These are phyloP conservation scores for Apocrypta bakeri DNA, from an alignment of 1,140 invertebrate genomes.

Conservation along the genomic window DNA sequence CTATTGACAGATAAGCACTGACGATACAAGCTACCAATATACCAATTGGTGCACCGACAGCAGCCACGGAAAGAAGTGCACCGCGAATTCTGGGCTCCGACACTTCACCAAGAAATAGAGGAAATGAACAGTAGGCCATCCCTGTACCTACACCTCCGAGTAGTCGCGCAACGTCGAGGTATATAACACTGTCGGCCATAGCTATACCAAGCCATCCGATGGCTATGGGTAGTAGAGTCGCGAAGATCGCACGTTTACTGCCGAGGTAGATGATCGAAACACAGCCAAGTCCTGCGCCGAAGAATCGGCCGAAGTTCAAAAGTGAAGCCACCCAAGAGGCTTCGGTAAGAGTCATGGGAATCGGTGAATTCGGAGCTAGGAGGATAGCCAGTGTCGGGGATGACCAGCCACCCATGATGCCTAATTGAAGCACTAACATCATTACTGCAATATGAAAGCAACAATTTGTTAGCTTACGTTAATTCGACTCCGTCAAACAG, in stretches of 20 bases:
- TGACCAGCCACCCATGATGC: constrained; percentile 73
- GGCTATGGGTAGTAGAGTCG: constrained; percentile 77
- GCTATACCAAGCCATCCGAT: constrained; percentile 78
- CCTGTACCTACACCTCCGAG: constrained; percentile 80
- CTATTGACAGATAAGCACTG: constrained; percentile 73
- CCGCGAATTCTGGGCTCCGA: constrained; percentile 79
- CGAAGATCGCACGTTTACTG: constrained; percentile 78
- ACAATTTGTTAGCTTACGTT: no score
- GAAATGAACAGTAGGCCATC: constrained; percentile 79
- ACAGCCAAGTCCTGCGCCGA: constrained; percentile 67
- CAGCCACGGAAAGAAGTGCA: constrained; percentile 70
- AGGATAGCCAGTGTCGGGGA: constrained; percentile 77
- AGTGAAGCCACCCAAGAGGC: constrained; percentile 80
- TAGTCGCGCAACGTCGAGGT: constrained; percentile 75
- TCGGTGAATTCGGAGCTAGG: constrained; percentile 69
- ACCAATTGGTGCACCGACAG: constrained; percentile 71
- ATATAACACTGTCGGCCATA: constrained; percentile 71
- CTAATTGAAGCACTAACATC: constrained; percentile 61
- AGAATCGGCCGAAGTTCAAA: constrained; percentile 70
- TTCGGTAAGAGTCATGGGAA: constrained; percentile 75
- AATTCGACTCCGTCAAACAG: no score
- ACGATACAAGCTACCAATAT: constrained; percentile 81
- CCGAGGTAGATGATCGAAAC: constrained; percentile 75
- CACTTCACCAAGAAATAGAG: constrained; percentile 81
- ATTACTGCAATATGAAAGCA: constrained; percentile 61